These are phyloP conservation scores for Agraylea sexmaculata DNA, from an alignment of 1,140 invertebrate genomes.

Conservation along the genomic window DNA sequence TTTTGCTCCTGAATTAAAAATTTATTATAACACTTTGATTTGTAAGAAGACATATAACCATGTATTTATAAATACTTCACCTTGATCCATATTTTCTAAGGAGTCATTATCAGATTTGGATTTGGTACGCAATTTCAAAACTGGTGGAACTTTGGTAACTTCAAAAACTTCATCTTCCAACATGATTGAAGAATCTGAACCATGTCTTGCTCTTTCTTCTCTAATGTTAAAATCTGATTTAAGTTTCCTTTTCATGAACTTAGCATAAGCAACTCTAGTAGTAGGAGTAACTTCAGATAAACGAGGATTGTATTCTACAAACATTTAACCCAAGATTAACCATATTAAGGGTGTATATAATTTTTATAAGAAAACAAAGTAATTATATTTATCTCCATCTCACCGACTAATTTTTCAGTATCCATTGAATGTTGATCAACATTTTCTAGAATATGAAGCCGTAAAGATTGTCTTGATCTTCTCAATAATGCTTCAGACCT, in stretches of 20 bases:
- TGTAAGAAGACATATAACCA: neutral
- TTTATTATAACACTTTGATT: neutral
- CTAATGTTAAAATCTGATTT: constrained; percentile 40
- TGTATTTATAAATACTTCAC: neutral
- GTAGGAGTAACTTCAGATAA: constrained; percentile 57
- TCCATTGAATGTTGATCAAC: constrained; percentile 51
- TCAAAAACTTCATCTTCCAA: constrained; percentile 31
- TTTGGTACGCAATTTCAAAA: constrained; percentile 13
- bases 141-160: constrained; percentile 16
- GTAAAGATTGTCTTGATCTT: constrained; percentile 55
- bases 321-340: constrained; percentile 7
- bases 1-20: neutral
- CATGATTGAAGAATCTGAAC: constrained; percentile 22
- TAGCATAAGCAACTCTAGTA: constrained; percentile 70
- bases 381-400: constrained; percentile 12
- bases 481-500: constrained; percentile 49
- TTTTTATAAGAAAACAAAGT: constrained; percentile 7
- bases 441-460: constrained; percentile 49
- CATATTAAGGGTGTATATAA: neutral
- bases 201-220: constrained; percentile 23
- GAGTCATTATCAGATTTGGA: constrained; percentile 1
- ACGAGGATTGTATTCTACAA: constrained; percentile 66
- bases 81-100: constrained; percentile 2
- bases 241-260: constrained; percentile 66
- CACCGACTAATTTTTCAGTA: constrained; percentile 54